Base-by-base conservation (phyloP, 2,113 vertebrate genomes). In the Tetrao urogallus region DNA sequence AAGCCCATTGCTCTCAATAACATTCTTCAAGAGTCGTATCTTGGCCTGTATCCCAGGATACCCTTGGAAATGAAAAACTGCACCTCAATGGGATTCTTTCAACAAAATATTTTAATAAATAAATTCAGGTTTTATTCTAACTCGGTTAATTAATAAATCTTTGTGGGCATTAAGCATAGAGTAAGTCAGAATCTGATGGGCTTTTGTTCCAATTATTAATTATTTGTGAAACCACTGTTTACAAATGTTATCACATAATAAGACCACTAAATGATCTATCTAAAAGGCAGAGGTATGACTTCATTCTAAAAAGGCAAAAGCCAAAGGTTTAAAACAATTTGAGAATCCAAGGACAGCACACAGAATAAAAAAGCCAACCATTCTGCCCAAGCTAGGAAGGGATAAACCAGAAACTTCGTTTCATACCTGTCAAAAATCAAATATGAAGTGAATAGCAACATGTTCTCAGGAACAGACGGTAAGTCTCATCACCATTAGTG, bases 1-100 rank as follows among this genome's bases (percentile, higher is more conserved):
- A 94, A 95, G 93, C 67, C 91, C 1, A 0, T 9, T 87, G 84
- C 40, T 92, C 63, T 94, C 89, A 96, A 91, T 93, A 94, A 94
- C 93, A 92, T 97, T 95, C 76, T 90, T 92, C 22, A 92, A 93
- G 86, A 92, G 85, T 90, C 93, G 82, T 95, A 96, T 89, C 43
- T 94, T 96, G 96, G 96, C 93, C 67, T 3, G 75, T 91, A 94
- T 95, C 95, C 96, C 94, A 87, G 96, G 94, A 97, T 95, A 95
- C 92, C 92, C 92, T 80, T 84, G 83, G 77, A 95, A 97, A 93
- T 91, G 80, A 95, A 91, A 95, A 91, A 86, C 11, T 54, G 67
- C 89, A 91, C 89, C 76, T 95, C 90, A 95, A 79, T 76, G 63
- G 86, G 54, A 92, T 90, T 92, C 92, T 92, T 96, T 96, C 84